These are phyloP conservation scores for Andrena marginata DNA, from an alignment of 2,888 invertebrate genomes.

Conservation along the genomic window DNA sequence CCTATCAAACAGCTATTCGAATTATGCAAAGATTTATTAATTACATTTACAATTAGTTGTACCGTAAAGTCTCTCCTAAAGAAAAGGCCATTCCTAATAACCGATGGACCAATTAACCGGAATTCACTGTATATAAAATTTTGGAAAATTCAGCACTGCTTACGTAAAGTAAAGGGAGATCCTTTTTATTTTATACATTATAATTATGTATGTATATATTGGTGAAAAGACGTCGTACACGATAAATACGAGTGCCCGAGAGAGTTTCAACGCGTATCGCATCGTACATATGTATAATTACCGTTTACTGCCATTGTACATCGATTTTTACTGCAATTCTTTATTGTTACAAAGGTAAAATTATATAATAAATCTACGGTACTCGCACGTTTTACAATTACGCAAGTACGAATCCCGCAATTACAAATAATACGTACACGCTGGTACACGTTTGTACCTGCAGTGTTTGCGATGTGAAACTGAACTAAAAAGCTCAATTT, in stretches of 20 bases:
- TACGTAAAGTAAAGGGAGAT: slow-evolving; percentile 16
- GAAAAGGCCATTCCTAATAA: no score
- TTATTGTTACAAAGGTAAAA: slow-evolving; percentile 78
- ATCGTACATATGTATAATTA: slow-evolving; percentile 65
- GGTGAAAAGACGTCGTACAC: slow-evolving; percentile 75
- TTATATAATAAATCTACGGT: slow-evolving; percentile 77
- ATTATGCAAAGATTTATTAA: no score
- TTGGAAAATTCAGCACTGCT: slow-evolving; percentile 2
- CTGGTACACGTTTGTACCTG: no score
- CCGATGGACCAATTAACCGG: no score
- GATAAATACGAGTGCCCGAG: slow-evolving; percentile 77
- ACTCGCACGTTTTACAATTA: slow-evolving; percentile 49
- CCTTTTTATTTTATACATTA: slow-evolving; percentile 60
- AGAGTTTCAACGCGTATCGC: slow-evolving; percentile 75
- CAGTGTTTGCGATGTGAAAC: no score
- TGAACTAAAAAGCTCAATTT: no score
- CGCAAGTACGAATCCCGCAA: neutral
- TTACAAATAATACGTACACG: no score
- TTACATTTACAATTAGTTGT: no score
- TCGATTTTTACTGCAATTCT: neutral
- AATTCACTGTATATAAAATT: slow-evolving; percentile 1
- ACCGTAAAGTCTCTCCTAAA: no score
- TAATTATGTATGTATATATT: slow-evolving; percentile 74
- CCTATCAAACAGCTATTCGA: no score
- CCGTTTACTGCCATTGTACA: slow-evolving; percentile 2